Conservation (phyloP, 2,113 vertebrate species). For the Pseudorhombus dupliciocellatus region DNA sequence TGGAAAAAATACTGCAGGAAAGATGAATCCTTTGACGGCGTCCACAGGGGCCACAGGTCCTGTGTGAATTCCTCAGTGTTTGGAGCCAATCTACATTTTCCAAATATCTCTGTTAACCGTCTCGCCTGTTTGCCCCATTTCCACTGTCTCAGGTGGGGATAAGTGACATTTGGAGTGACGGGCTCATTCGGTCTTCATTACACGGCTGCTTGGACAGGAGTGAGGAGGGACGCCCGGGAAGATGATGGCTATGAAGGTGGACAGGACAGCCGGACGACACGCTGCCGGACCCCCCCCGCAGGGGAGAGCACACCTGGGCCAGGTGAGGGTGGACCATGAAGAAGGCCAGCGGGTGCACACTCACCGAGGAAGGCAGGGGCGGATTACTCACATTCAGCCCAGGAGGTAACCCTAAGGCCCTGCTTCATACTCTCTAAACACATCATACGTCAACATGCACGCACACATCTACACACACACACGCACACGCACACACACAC, state of each 20-base stretch:
- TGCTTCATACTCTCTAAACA: constrained; percentile 2
- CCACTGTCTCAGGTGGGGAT: background rate
- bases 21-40: background rate
- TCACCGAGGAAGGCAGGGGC: constrained; percentile 20
- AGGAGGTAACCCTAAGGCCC: constrained; percentile 24
- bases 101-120: background rate
- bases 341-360: constrained; percentile 36
- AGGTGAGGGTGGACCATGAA: constrained; percentile 41
- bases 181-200: constrained; percentile 77
- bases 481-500: no score
- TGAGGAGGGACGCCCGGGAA: constrained; percentile 30
- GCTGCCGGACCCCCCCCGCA: constrained; percentile 8
- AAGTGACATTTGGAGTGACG: constrained; percentile 65
- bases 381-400: constrained; percentile 72
- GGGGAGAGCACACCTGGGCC: constrained; percentile 61
- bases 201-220: constrained; percentile 63
- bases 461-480: background rate
- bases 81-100: no score
- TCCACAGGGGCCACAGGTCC: background rate
- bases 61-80: background rate
- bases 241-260: constrained; percentile 51
- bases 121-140: background rate
- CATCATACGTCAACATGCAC: constrained; percentile 4
- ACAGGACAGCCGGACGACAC: constrained; percentile 24
- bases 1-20: background rate